Percentiles rank a stretch among this genome's conserved stretches.
Evolutionary conservation across 2,113 vertebrate genomes (phyloP).

Genomic region (Uropsilus gracilis): DNA sequence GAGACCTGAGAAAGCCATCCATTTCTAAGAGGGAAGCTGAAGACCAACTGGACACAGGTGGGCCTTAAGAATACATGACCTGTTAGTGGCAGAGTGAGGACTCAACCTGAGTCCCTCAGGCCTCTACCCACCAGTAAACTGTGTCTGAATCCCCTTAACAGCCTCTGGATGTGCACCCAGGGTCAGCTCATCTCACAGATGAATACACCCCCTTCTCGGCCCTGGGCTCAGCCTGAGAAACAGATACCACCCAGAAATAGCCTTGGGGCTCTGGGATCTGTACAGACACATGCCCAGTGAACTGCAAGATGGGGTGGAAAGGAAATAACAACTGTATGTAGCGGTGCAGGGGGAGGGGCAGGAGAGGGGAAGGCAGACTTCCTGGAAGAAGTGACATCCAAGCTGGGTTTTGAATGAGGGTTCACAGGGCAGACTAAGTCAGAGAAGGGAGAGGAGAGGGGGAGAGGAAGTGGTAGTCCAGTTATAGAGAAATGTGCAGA

Average conservation of each 20-base stretch:
- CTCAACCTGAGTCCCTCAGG: rapidly evolving
- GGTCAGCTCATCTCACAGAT: not conserved
- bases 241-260: not conserved
- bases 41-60: not conserved
- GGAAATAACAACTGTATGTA: not conserved
- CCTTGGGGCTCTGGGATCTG: not conserved
- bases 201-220: not conserved
- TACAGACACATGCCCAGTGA: not conserved
- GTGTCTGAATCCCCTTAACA: not conserved
- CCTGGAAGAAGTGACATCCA: not conserved
- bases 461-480: not conserved
- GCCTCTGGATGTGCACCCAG: not conserved
- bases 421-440: not conserved
- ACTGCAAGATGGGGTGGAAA: not conserved
- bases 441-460: not conserved
- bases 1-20: not conserved
- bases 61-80: too few species aligned
- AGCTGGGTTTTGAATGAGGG: not conserved
- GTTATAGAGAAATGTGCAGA: not conserved
- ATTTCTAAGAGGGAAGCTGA: not conserved
- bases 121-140: not conserved
- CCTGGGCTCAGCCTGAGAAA: not conserved
- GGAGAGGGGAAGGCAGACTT: not conserved
- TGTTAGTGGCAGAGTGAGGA: not conserved
- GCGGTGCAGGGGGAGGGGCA: not conserved